These are phyloP conservation scores for Ochotona curzoniae DNA, from an alignment of 2,113 vertebrate species.

Conservation along the genomic window DNA sequence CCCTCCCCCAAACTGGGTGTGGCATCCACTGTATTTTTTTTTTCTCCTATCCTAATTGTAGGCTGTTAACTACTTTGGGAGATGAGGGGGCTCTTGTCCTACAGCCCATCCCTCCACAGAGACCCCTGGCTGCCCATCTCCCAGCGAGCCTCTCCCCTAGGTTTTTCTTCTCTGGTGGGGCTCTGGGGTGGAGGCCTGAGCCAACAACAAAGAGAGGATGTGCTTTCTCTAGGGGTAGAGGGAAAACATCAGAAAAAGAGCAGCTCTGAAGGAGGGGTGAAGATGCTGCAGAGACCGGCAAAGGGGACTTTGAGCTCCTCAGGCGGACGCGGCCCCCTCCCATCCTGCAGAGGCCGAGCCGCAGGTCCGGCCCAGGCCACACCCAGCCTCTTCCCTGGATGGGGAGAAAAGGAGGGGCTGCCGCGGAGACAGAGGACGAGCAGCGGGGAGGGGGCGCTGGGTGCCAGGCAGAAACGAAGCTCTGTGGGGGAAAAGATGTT, in stretches of 20 bases:
- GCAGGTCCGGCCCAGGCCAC: conserved; percentile 71
- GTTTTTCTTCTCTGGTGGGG: background rate
- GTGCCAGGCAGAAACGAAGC: background rate
- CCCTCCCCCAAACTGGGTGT: conserved; percentile 63
- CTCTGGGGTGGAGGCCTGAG: conserved; percentile 22
- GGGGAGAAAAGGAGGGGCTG: conserved; percentile 57
- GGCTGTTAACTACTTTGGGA: conserved; percentile 34
- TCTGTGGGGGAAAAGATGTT: background rate
- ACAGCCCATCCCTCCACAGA: background rate
- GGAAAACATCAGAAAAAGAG: conserved; percentile 60
- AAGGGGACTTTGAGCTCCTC: background rate
- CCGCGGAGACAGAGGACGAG: conserved; percentile 42
- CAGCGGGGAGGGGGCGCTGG: background rate
- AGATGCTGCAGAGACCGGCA: background rate
- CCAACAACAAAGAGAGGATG: conserved; percentile 77
- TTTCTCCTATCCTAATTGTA: background rate
- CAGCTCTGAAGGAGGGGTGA: background rate
- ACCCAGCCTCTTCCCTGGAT: conserved; percentile 75
- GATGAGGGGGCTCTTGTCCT: background rate
- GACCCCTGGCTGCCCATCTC: background rate
- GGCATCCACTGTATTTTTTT: conserved; percentile 57
- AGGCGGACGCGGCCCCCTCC: conserved; percentile 14
- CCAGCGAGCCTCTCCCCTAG: background rate
- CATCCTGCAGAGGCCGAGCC: conserved; percentile 52
- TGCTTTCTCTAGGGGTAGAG: conserved; percentile 34